Conservation (phyloP, 2,797 vertebrate genomes). For the Halcyon smyrnensis region DNA sequence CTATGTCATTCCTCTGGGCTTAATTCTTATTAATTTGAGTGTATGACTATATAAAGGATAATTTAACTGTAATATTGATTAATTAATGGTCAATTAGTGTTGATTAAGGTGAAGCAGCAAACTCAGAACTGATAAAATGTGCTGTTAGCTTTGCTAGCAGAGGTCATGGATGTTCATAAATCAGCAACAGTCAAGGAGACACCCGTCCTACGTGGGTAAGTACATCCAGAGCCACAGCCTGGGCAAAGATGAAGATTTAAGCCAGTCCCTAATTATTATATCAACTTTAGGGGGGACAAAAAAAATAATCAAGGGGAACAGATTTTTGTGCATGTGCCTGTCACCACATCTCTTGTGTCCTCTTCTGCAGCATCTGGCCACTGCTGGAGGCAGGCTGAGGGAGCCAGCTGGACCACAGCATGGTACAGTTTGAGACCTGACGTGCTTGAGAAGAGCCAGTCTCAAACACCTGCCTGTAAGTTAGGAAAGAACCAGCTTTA, state of each 20-base stretch:
- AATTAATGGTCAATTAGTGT: neutral
- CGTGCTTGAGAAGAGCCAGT: neutral
- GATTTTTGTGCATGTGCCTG: neutral
- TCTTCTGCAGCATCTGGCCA: neutral
- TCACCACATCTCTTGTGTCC: neutral
- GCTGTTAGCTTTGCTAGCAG: neutral
- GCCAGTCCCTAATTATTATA: neutral
- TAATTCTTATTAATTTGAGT: neutral
- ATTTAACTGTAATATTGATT: neutral
- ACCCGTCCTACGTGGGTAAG: rapidly evolving
- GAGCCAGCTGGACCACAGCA: neutral
- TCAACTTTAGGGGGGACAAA: rapidly evolving
- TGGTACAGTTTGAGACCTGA: neutral
- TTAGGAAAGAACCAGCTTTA: neutral
- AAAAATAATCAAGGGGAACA: neutral
- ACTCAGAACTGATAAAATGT: neutral
- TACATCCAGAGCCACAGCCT: neutral
- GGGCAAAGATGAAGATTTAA: neutral
- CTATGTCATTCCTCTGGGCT: neutral
- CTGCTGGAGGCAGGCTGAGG: neutral
- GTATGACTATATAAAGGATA: neutral
- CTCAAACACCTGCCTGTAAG: neutral
- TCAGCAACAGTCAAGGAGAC: neutral
- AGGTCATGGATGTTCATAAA: neutral
- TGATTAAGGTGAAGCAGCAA: neutral